Evolutionary conservation across 2,113 vertebrate species (phyloP).

Genomic region (Macquaria australasica): DNA sequence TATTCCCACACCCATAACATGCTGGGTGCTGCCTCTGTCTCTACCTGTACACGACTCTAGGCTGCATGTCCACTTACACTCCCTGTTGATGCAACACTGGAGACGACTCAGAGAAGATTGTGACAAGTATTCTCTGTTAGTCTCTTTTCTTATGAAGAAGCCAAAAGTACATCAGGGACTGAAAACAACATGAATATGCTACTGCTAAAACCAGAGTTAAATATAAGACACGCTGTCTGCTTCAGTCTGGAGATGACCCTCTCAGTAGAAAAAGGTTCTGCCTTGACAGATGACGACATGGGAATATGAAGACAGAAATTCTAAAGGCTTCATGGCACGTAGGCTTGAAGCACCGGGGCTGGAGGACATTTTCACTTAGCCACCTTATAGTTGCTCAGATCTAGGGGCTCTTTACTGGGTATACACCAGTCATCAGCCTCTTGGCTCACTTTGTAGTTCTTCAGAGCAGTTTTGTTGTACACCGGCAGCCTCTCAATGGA

Average conservation of each 20-base stretch:
- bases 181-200: slow-evolving; percentile 32
- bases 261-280: slow-evolving; percentile 11
- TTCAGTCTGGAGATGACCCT: slow-evolving; percentile 6
- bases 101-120: neutral
- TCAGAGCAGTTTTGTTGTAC: slow-evolving; percentile 95
- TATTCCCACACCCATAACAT: neutral
- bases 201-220: slow-evolving; percentile 46
- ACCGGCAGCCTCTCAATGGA: slow-evolving; percentile 94
- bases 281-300: slow-evolving; percentile 14
- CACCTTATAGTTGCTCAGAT: slow-evolving; percentile 88
- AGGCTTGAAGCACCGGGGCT: neutral
- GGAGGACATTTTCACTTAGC: slow-evolving; percentile 77
- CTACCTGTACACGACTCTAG: neutral
- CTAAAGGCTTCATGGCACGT: neutral
- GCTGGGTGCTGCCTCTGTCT: neutral
- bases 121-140: slow-evolving; percentile 4
- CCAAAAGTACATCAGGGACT: neutral
- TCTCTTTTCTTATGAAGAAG: slow-evolving; percentile 22
- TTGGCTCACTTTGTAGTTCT: slow-evolving; percentile 93
- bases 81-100: neutral
- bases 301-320: slow-evolving; percentile 28
- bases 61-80: neutral
- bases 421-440: slow-evolving; percentile 94
- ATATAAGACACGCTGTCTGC: slow-evolving; percentile 4
- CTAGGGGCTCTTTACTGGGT: slow-evolving; percentile 93